phyloP scores from a whole-genome alignment of 2,888 invertebrate species.

The Machimus atricapillus region DNA sequence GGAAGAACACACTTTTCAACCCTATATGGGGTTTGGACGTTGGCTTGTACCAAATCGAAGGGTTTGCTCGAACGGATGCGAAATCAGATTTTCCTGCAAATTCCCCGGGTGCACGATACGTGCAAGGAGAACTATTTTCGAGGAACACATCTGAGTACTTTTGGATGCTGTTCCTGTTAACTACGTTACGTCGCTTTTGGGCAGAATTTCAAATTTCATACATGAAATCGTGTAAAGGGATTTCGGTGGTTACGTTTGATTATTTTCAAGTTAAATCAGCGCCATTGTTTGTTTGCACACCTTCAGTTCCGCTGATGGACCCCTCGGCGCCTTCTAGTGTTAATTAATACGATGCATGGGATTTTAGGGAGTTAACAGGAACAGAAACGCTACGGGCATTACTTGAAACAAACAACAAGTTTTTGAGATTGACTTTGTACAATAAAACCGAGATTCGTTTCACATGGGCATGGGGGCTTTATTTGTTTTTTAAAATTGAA shows the following conservation, averaged over 20 bases:
- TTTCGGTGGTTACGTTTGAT: not conserved
- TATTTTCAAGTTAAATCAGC: not conserved
- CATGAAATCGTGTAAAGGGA: not conserved
- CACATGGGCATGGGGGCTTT: not conserved
- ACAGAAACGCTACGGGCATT: not conserved
- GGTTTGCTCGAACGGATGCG: not conserved
- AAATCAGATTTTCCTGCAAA: not conserved
- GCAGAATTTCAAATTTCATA: not conserved
- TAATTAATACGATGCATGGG: not conserved
- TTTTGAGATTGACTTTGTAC: not conserved
- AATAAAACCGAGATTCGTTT: not conserved
- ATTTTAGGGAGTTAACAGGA: not conserved
- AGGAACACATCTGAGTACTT: not conserved
- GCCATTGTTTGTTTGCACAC: not conserved
- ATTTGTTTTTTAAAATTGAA: not conserved
- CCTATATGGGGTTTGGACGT: not conserved
- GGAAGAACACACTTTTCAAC: not conserved
- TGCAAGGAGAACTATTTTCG: not conserved
- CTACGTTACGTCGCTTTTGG: not conserved
- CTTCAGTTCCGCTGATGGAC: not conserved
- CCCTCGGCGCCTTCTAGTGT: not conserved
- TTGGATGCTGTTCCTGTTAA: not conserved
- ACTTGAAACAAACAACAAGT: not conserved
- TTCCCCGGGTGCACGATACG: not conserved
- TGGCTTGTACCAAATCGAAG: not conserved